These are phyloP conservation scores for Ephialtes manifestator DNA, from an alignment of 2,888 invertebrate genomes.

Conservation along the genomic window DNA sequence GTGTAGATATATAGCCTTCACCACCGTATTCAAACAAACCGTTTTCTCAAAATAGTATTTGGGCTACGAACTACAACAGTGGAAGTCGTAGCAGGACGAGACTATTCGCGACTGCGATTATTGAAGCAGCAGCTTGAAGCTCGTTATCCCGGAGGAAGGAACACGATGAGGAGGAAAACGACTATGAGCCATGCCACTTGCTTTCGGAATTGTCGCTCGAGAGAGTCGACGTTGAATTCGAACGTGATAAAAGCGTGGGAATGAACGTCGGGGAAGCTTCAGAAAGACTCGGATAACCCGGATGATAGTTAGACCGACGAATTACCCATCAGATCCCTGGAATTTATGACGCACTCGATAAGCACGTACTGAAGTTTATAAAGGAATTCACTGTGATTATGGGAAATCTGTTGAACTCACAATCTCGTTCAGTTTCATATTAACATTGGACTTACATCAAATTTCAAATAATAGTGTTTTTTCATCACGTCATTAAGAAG, in stretches of 20 bases:
- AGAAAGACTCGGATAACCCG: slow-evolving; percentile 17
- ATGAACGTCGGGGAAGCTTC: slow-evolving; percentile 23
- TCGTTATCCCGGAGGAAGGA: background rate
- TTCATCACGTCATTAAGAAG: no score
- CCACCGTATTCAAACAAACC: background rate
- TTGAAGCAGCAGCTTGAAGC: slow-evolving; percentile 1
- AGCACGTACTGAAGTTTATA: slow-evolving; percentile 52
- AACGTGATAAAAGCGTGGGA: slow-evolving; percentile 55
- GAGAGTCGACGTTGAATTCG: slow-evolving; percentile 41
- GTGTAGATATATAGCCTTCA: background rate
- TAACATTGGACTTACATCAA: background rate
- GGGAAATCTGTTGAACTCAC: background rate
- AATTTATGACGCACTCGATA: slow-evolving; percentile 35
- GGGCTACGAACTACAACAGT: background rate
- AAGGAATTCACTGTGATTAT: slow-evolving; percentile 32
- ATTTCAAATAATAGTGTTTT: no score
- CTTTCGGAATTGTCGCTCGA: slow-evolving; percentile 25
- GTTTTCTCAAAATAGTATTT: slow-evolving; percentile 9
- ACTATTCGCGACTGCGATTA: slow-evolving; percentile 22
- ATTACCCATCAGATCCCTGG: slow-evolving; percentile 3
- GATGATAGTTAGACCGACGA: slow-evolving; percentile 41
- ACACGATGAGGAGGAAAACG: background rate
- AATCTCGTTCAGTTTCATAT: background rate
- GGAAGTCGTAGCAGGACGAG: background rate
- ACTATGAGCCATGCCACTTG: slow-evolving; percentile 15